Base-by-base conservation (phyloP, 2,113 vertebrate genomes). In the Atrichornis clamosus region DNA sequence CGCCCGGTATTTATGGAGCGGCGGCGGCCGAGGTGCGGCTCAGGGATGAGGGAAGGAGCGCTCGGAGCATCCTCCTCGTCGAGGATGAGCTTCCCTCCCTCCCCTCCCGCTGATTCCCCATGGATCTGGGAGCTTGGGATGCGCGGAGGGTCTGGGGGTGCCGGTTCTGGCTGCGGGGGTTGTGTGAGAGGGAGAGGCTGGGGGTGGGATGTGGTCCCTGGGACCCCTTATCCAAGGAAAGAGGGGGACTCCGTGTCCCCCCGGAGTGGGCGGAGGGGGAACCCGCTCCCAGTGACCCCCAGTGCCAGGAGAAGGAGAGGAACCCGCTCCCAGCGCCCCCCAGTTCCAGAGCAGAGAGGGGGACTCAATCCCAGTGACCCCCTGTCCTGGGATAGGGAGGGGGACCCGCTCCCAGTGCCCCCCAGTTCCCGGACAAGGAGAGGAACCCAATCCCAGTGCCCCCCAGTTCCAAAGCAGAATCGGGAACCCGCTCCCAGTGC, bases 1-100 rank as follows among this genome's bases (percentile, higher is more conserved):
- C 33, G 49, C 53, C 63, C 90, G 84, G 96, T 97, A 83, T 96
- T 96, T 94, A 91, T 94, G 97, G 56, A 96, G 53, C 67, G 87
- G 91, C 72, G 77, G 91, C 35, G 95, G 73, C 90, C 74, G 78
- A 96, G 96, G 96, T 94, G 59, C 92, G 93, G 88, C 64, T 4
- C 84, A 89, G 63, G 63, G 32, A 65, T 24, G 42, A 47, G 44
- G 24, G 44, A 20, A 33, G 65, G 33, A 68, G 13, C 23, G 13
- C 44, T 47, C 3, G 32, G 33, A 67, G 33, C 42, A 24, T 17
- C 32, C 5, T 67, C 17, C 22, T 22, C 21, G 42, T 42, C 15
- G 8, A 26, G 64, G 32, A 11, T 47, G 44, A 26, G 44, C 24
- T 33, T 49, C 44, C 33, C 33, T 49, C 32, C 44, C 24, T 35